A percentile compares a stretch with the other conserved stretches of the same genome.
These are phyloP conservation scores for Lanius ludovicianus DNA, from an alignment of 2,113 vertebrate genomes.

Conservation along the genomic window DNA sequence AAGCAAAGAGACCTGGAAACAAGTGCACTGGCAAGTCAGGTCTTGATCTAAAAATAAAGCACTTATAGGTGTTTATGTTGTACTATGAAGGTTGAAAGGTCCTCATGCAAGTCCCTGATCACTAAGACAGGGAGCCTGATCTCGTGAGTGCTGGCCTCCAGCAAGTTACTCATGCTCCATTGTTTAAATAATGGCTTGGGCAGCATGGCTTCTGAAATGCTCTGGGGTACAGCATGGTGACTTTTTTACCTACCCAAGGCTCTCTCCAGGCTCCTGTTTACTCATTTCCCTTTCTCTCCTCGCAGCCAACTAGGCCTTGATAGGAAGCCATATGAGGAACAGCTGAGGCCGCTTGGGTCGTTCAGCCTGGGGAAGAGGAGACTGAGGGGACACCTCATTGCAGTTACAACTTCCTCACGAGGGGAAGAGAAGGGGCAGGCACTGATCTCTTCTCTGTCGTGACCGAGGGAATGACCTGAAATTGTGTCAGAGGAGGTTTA, in stretches of 20 bases:
- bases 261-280: background rate
- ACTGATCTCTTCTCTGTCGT: background rate
- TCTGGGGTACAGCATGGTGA: background rate
- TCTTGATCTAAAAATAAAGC: background rate
- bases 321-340: accelerated
- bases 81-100: background rate
- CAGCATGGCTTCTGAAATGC: background rate
- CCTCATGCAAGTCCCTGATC: background rate
- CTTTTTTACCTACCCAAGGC: background rate
- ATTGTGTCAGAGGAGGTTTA: background rate
- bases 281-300: background rate
- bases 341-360: background rate
- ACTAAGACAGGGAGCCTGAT: background rate
- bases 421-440: accelerated
- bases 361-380: background rate
- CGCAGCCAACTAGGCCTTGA: accelerated
- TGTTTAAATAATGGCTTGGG: background rate
- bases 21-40: background rate
- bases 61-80: background rate
- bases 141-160: background rate
- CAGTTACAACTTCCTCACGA: background rate
- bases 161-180: background rate
- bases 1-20: background rate
- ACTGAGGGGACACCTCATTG: background rate
- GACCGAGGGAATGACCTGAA: background rate